Base-by-base conservation (phyloP, 2,888 invertebrate species). In the Formica aserva region DNA sequence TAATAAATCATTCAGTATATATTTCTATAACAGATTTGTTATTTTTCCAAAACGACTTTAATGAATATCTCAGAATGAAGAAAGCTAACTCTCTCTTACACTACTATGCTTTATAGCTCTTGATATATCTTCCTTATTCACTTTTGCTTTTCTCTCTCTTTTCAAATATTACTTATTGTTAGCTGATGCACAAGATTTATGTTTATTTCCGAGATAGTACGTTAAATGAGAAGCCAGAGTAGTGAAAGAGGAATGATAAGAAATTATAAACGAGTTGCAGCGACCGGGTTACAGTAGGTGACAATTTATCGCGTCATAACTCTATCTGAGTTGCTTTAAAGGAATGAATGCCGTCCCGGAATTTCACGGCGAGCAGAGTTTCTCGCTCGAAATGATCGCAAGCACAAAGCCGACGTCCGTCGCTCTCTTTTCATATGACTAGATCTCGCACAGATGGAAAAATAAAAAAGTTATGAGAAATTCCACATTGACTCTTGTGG, bases 401-500 rank as follows among this genome's bases (percentile, higher is more conserved):
- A 11, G 9, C 22, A 3, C 60, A 32, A 35, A 35, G 9, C n/a
- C 74, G 60, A n/a, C 62, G 11, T 18, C n/a, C 26, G 11, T 13
- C 32, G 48, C 35, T n/a, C 67, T 67, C 77, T 57, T 67, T 67
- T 57, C 32, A 67, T 38, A 41, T 5, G 38, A 38, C 77, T 26
- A 57, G 67, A 77, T 67, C 8, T n/a, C 67, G n/a, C 29, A 15
- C 29, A 29, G 41, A 29, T 29, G 41, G 67, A 41, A 67, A 15
- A 67, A 77, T 41, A 55, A 67, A 57, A 77, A 67, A 77, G 15
- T 57, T 67, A 77, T 67, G 77, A 77, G 55, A 77, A 77, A 77
- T 67, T 67, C 77, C 67, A 57, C 55, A 41, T 26, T 55, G 29
- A 55, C n/a, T 57, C 29, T 57, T 67, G 29, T 18, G 35, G 38